A percentile compares a stretch with the other conserved stretches of the same genome.
Conservation (phyloP, 2,113 vertebrate species). For the Bagarius yarrelli region DNA sequence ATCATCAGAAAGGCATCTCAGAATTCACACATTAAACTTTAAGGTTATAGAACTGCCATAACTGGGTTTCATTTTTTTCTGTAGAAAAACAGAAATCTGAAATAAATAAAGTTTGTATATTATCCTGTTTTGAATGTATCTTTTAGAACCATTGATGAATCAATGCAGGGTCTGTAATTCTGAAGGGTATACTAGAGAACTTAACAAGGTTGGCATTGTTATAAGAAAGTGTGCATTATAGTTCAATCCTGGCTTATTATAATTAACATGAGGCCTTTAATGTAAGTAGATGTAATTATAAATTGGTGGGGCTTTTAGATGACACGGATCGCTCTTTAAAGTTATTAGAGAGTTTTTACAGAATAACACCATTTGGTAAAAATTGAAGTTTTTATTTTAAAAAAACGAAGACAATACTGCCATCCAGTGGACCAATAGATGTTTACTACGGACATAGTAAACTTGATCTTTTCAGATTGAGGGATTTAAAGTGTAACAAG, state of each 20-base stretch:
- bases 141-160: not conserved
- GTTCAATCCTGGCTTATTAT: not conserved
- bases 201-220: not conserved
- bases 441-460: not conserved
- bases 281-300: not conserved
- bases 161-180: not conserved
- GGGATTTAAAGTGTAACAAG: not conserved
- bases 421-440: slow-evolving; percentile 7
- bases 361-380: too few relatives aligned
- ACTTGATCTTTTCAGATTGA: not conserved
- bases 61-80: not conserved
- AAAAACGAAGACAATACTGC: slow-evolving; percentile 23
- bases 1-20: not conserved
- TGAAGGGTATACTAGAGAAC: not conserved
- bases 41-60: not conserved
- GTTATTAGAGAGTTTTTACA: too few relatives aligned
- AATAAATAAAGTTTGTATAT: not conserved
- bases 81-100: not conserved
- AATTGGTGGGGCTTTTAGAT: not conserved
- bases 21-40: not conserved
- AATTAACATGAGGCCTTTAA: not conserved
- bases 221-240: not conserved
- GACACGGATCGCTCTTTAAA: not conserved
- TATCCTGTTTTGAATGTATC: not conserved
- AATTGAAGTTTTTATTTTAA: too few relatives aligned